Evolutionary conservation across 2,888 invertebrate species (phyloP), one percentile per base, ranked within the genome.

Genomic region (Nomada fabriciana): DNA sequence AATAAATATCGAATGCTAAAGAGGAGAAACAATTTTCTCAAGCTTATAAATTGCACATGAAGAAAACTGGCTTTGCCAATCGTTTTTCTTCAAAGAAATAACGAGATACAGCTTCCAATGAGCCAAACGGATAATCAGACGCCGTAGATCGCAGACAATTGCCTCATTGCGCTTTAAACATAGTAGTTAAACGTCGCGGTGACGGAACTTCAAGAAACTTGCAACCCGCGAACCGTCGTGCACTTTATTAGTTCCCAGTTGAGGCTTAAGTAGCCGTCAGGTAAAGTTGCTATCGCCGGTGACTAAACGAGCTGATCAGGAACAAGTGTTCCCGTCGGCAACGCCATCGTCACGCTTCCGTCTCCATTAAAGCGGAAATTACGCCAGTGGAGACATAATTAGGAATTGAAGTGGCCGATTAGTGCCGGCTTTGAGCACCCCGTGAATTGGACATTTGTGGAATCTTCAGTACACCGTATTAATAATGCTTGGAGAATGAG

Each of bases 211-310:
- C 7, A 9, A 18, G 25, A 43, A 63, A 57, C 13, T 61, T 60
- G 52, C 57, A 71, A 64, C 61, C 43, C 42, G 53, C 63, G 42
- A 82, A 15, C 11, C 43, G 57, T 47, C 68, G 50, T 60, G 63
- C 64, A 69, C 71, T 87, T 82, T 87, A 87, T 85, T 87, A 85
- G 76, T 81, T 83, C 57, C 63, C 63, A 80, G 76, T 80, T 86
- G 69, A 70, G 82, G 25, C 55, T 76, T 77, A 75, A 82, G 76
- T 80, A 82, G 64, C 69, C 67, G 47, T 47, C 23, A 67, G 52
- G 65, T 36, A 60, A 77, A 65, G 67, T 76, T 80, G 53, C 68
- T 50, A 80, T 63, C 75, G 64, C 53, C 47, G 52, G 20, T 53
- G 53, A 53, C 60, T 68, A 60, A 68, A 61, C 69, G 29, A 23